Base-by-base conservation (phyloP, 2,113 vertebrate species). In the Uria lomvia region DNA sequence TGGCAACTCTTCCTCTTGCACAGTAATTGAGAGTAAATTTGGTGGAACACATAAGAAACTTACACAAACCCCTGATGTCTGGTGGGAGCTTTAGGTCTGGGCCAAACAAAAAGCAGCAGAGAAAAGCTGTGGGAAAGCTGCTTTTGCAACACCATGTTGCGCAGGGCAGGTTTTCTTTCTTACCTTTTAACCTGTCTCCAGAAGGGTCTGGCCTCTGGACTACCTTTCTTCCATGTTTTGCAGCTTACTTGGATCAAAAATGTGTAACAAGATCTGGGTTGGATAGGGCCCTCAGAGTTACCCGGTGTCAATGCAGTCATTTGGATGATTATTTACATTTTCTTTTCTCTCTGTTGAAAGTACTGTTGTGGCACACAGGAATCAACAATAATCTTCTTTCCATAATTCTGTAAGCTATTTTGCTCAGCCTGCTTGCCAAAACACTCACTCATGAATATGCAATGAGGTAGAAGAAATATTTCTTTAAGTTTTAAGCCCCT, bases 371-470 rank as follows among this genome's bases (percentile, higher is more conserved):
- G 88, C 96, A 94, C 86, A 91, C 56, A 94, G 95, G 95, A 96
- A 97, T 97, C 94, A 97, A 94, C 86, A 95, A 49, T 97, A 97
- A 97, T 95, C 95, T 97, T 91, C 94, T 95, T 90, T 94, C 95
- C 84, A 92, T 95, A 95, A 96, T 96, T 96, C 96, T 90, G 85
- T 96, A 96, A 96, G 93, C 94, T 96, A 96, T 94, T 97, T 96
- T 95, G 91, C 83, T 96, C 88, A 72, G 91, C 38, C 70, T 94
- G 88, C 92, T 97, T 96, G 92, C 93, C 93, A 96, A 96, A 97
- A 95, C 83, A 96, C 98, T 98, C 97, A 98, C 98, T 98, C 98
- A 76, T 98, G 97, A 82, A 99, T 98, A 84, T 98, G 86, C 94
- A 94, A 95, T 93, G 92, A 95, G 66, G 97, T 85, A 98, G 96